These are phyloP conservation scores for Valencia hispanica DNA, from an alignment of 2,797 vertebrate species.

Conservation along the genomic window DNA sequence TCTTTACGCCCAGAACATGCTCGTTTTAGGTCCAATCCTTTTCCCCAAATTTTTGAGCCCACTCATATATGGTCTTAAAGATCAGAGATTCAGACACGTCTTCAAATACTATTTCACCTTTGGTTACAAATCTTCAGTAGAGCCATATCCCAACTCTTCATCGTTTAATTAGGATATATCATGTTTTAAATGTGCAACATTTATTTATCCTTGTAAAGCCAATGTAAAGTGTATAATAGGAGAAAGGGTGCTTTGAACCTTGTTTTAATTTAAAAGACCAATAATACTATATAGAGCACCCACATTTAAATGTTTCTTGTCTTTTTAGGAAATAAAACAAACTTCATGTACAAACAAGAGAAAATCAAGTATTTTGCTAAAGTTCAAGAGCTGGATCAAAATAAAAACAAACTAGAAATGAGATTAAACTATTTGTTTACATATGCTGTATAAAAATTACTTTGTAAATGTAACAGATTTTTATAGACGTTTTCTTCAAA, in stretches of 20 bases:
- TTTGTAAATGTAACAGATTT: neutral
- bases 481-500: neutral
- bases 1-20: slow-evolving; percentile 20
- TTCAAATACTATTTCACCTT: slow-evolving; percentile 67
- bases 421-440: neutral
- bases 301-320: no score
- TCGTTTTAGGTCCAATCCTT: slow-evolving; percentile 65
- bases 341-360: no score
- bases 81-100: slow-evolving; percentile 54
- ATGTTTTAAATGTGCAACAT: neutral
- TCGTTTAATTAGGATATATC: neutral
- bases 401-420: neutral
- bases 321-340: no score
- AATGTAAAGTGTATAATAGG: neutral
- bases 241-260: neutral
- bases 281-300: no score
- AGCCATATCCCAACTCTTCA: slow-evolving; percentile 6
- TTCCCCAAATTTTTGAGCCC: slow-evolving; percentile 71
- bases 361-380: neutral
- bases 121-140: slow-evolving; percentile 15
- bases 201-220: no score
- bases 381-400: neutral
- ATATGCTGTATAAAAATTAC: neutral
- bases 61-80: slow-evolving; percentile 74
- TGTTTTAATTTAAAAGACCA: neutral